A percentile compares a stretch with the other conserved stretches of the same genome.
These are phyloP conservation scores for Mesocentrotus franciscanus DNA, from an alignment of 53 echinoderm and acorn worm genomes.

Conservation along the genomic window DNA sequence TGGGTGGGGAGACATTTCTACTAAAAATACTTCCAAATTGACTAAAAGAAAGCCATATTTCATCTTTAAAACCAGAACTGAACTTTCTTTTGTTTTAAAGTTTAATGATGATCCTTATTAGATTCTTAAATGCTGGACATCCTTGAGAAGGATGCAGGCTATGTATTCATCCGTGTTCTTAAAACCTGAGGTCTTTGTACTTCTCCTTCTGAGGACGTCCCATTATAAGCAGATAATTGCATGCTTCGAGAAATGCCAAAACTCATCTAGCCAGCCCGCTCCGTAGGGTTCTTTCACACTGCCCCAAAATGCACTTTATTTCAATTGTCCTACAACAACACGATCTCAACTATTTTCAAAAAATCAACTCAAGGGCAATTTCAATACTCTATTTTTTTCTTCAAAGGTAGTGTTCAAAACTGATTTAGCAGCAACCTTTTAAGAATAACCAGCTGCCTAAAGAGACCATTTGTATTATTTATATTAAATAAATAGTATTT, in stretches of 20 bases:
- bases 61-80: too few relatives aligned
- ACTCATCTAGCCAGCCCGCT: conserved; percentile 2
- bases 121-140: background rate
- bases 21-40: too few relatives aligned
- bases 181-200: conserved; percentile 23
- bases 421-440: too few relatives aligned
- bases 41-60: too few relatives aligned
- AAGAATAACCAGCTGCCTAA: too few relatives aligned
- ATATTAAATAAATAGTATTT: too few relatives aligned
- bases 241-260: conserved; percentile 40
- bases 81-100: background rate
- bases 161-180: background rate
- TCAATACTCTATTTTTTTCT: too few relatives aligned
- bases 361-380: too few relatives aligned
- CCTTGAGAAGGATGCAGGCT: background rate
- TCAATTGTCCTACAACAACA: background rate
- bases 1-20: too few relatives aligned
- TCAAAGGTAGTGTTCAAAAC: too few relatives aligned
- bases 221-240: conserved; percentile 28
- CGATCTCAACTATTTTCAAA: too few relatives aligned
- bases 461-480: too few relatives aligned
- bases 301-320: background rate
- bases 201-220: background rate
- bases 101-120: background rate
- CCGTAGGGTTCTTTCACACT: background rate